Base-by-base conservation (phyloP, 2,888 invertebrate species). In the Drepanosiphum platanoidis region DNA sequence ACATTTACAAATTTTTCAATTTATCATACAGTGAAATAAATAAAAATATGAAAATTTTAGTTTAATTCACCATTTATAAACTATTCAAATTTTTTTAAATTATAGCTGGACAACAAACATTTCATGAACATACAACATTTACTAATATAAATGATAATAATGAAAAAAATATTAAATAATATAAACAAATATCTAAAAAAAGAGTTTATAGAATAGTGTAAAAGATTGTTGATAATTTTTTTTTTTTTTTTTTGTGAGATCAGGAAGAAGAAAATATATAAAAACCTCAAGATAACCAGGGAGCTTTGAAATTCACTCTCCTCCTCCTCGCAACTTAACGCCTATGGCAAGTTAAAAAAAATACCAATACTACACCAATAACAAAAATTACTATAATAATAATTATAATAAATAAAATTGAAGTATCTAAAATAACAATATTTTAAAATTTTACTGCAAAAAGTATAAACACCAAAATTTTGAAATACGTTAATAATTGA, bases 251-350 rank as follows among this genome's bases (percentile, higher is more conserved):
- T 27, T 74, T 74, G 27, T 39, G 83, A 83, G 83, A 83, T 83
- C 83, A 83, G 46, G 58, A 83, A 83, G 64, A 83, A 83, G 83
- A 83, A 74, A 83, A 74, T 46, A 74, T 18, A 66, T 22, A 80
- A 34, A 74, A n/a, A 64, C 11, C 15, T 39, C 61, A 83, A 66
- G 74, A 83, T 66, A 46, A 74, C 18, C 34, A 52, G 22, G 42
- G 66, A 66, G 36, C 30, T 42, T 75, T 66, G 27, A 34, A 75
- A 71, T 66, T 66, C 46, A 74, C 74, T 74, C 30, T 74, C 32
- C 52, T 83, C 42, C 83, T 83, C 66, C 18, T 66, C 27, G 32
- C 42, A 83, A 83, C 61, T 46, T 74, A 75, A 66, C 64, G 42
- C 39, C 66, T 66, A 82, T 72, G 39, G 81, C 71, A 72, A 82